A percentile compares a stretch with the other conserved stretches of the same genome.
phyloP scores from a whole-genome alignment of 2,888 invertebrate genomes.

The Tipula lateralis region DNA sequence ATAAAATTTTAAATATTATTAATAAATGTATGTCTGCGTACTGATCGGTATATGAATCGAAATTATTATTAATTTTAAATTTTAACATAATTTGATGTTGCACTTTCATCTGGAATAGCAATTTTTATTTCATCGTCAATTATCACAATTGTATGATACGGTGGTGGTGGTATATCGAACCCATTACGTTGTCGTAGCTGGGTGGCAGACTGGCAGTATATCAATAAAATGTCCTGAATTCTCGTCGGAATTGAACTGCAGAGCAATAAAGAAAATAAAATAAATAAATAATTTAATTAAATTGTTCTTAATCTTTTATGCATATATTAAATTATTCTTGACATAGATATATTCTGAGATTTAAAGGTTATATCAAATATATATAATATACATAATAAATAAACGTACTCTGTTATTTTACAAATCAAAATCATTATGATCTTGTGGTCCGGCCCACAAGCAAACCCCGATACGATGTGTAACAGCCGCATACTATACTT shows the following conservation, averaged over 20 bases:
- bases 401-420: background rate
- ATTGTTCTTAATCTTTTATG: background rate
- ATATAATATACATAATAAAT: background rate
- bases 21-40: background rate
- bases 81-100: slow-evolving; percentile 6
- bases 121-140: slow-evolving; percentile 13
- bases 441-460: slow-evolving; percentile 48
- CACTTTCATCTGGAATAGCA: slow-evolving; percentile 12
- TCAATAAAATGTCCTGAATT: slow-evolving; percentile 47
- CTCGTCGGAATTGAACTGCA: slow-evolving; percentile 35
- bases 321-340: slow-evolving; percentile 29
- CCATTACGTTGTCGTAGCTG: slow-evolving; percentile 49
- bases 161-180: slow-evolving; percentile 48
- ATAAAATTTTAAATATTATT: background rate
- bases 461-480: slow-evolving; percentile 50
- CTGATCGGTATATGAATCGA: background rate
- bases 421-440: slow-evolving; percentile 38
- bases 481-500: slow-evolving; percentile 48
- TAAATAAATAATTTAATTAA: background rate
- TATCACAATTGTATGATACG: slow-evolving; percentile 46
- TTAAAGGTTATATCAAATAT: background rate
- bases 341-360: background rate
- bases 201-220: slow-evolving; percentile 48
- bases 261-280: background rate
- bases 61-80: background rate